Conservation (phyloP, 2,797 vertebrate genomes). For the Sebastolobus altivelis region DNA sequence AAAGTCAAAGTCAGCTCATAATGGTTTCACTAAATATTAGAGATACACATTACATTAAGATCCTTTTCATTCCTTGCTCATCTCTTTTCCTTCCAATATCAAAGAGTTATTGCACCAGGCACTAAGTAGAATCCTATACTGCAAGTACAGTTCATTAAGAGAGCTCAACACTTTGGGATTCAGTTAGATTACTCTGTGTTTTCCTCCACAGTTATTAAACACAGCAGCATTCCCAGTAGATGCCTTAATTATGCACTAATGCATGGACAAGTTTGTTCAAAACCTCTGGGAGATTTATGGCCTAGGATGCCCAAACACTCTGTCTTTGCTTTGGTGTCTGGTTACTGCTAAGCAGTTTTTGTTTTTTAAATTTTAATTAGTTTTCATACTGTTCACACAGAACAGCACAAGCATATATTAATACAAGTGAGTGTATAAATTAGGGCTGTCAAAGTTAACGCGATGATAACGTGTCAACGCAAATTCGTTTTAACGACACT, state of each 20-base stretch:
- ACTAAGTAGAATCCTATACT: slow-evolving; percentile 23
- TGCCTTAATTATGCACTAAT: slow-evolving; percentile 49
- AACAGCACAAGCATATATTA: neutral
- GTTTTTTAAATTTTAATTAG: neutral
- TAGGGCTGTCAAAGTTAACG: no score
- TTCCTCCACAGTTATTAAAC: slow-evolving; percentile 45
- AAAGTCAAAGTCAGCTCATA: neutral
- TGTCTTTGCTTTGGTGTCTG: slow-evolving; percentile 34
- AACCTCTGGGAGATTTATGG: slow-evolving; percentile 32
- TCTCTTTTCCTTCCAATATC: neutral
- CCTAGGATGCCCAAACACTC: neutral
- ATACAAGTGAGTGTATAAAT: neutral
- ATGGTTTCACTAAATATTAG: neutral
- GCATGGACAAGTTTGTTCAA: slow-evolving; percentile 40
- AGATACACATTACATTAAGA: neutral
- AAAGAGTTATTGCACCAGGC: neutral
- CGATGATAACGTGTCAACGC: no score
- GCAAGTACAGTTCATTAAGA: slow-evolving; percentile 43
- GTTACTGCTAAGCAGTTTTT: slow-evolving; percentile 17
- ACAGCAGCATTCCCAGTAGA: slow-evolving; percentile 29
- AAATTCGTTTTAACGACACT: no score
- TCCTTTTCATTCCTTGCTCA: neutral
- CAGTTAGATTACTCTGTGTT: slow-evolving; percentile 36
- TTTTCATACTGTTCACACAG: neutral
- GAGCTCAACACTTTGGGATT: slow-evolving; percentile 29